Evolutionary conservation across 2,113 vertebrate species (phyloP).

Genomic region (Oryctolagus cuniculus): DNA sequence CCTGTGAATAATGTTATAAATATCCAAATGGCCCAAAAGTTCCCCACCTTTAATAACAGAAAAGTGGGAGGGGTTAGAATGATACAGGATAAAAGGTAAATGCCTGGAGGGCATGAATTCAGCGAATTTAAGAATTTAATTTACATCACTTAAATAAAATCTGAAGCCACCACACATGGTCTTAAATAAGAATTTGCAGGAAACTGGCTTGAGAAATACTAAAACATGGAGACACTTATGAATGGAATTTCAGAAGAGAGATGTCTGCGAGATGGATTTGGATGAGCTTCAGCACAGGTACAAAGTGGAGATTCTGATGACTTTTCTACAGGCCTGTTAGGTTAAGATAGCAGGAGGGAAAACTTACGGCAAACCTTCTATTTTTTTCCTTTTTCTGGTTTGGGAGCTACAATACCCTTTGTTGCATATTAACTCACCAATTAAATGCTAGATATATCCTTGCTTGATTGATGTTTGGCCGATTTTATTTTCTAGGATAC

Average conservation of each 20-base stretch:
- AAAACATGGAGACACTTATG: neutral
- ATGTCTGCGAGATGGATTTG: neutral
- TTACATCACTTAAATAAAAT: constrained; percentile 39
- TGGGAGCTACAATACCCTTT: neutral
- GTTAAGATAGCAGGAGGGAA: neutral
- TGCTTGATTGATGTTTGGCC: neutral
- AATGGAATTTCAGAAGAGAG: neutral
- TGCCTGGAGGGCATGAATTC: neutral
- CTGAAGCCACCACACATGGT: neutral
- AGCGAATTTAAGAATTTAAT: neutral
- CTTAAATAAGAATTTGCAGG: neutral
- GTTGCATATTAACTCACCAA: neutral
- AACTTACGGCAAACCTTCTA: neutral
- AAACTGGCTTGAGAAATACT: constrained; percentile 21
- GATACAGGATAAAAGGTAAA: neutral
- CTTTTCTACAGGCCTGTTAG: neutral
- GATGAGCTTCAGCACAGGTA: neutral
- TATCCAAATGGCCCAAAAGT: no score
- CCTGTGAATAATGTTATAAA: no score
- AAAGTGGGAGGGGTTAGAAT: neutral
- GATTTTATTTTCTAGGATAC: neutral
- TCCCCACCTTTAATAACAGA: no score
- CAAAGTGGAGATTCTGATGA: neutral
- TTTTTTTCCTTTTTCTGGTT: neutral
- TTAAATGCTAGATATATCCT: neutral